Evolutionary conservation across 2,888 invertebrate species (phyloP).

Genomic region (Malacosoma neustria): DNA sequence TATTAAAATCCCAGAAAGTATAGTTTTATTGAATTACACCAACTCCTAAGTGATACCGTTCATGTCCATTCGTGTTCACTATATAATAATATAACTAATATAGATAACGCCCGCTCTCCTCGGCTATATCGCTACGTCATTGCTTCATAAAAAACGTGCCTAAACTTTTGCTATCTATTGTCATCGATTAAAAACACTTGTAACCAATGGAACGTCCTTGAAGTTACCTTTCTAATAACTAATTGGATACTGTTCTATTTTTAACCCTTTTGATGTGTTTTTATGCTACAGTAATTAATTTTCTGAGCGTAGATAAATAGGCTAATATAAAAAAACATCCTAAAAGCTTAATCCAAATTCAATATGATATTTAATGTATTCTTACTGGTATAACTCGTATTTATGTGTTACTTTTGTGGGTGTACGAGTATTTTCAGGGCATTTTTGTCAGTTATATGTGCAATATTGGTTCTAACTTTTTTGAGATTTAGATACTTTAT

Average conservation of each 20-base stretch:
- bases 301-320: no score
- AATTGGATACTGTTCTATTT: not conserved
- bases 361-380: no score
- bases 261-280: no score
- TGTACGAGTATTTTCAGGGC: no score
- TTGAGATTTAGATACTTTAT: no score
- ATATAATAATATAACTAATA: constrained; percentile 30
- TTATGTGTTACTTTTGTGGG: no score
- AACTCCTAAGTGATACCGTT: constrained; percentile 48
- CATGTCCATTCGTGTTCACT: constrained; percentile 44
- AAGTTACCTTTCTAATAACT: constrained; percentile 34
- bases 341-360: no score
- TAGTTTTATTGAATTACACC: constrained; percentile 18
- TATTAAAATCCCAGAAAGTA: not conserved
- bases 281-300: no score
- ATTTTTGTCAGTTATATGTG: no score
- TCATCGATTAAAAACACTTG: constrained; percentile 18
- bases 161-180: constrained; percentile 21
- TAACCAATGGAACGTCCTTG: constrained; percentile 20
- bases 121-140: constrained; percentile 29
- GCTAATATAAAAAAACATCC: no score
- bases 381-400: no score
- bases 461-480: no score
- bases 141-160: constrained; percentile 19
- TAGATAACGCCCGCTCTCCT: constrained; percentile 29